Evolutionary conservation across 2,113 vertebrate genomes (phyloP).

Genomic region (Lagenorhynchus albirostris): DNA sequence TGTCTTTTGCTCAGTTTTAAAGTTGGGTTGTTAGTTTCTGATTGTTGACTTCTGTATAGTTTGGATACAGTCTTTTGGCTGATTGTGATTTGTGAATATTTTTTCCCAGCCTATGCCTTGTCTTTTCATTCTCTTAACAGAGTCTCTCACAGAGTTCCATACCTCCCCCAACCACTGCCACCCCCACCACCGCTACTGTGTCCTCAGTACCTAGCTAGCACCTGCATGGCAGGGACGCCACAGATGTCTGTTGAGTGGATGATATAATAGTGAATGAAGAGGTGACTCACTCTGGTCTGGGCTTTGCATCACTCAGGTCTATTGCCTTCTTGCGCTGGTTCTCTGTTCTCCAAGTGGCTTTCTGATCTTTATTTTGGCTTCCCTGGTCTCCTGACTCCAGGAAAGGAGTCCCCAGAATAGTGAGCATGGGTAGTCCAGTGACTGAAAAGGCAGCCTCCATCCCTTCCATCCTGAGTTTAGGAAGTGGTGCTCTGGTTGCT

Average conservation of each 20-base stretch:
- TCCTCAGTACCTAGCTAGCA: neutral
- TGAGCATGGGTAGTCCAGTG: neutral
- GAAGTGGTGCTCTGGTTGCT: neutral
- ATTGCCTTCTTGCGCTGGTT: neutral
- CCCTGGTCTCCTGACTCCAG: neutral
- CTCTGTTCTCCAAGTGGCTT: neutral
- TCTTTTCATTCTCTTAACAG: neutral
- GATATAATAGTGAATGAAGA: neutral
- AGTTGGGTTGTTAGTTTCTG: neutral
- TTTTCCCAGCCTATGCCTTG: neutral
- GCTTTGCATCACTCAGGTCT: neutral
- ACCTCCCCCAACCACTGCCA: neutral
- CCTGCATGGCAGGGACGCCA: neutral
- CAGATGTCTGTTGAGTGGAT: neutral
- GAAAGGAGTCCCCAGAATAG: neutral
- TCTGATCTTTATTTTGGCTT: neutral
- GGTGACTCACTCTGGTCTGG: neutral
- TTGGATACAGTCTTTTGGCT: neutral
- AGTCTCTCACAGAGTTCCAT: neutral
- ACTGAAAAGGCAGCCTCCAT: neutral
- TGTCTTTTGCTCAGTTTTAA: neutral
- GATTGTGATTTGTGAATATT: neutral
- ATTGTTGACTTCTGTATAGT: neutral
- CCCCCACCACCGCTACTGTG: neutral
- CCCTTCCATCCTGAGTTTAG: neutral